A percentile compares a stretch with the other conserved stretches of the same genome.
phyloP scores from a whole-genome alignment of 2,888 invertebrate genomes.

The Mellilla xanthometata region DNA sequence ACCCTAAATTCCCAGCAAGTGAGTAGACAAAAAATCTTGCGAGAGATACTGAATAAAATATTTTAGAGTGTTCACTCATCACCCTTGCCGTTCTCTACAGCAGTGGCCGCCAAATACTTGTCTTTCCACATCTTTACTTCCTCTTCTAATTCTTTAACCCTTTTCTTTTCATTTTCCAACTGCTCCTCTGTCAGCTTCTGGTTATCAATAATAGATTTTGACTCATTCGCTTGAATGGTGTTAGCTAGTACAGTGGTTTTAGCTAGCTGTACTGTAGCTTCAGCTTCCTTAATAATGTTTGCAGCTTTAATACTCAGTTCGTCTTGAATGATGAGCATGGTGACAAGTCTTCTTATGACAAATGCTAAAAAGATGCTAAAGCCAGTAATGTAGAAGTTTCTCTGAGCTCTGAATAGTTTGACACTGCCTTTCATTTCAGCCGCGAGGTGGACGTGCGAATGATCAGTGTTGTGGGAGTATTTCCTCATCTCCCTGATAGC shows the following conservation, averaged over 20 bases:
- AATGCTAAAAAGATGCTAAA: conserved; percentile 88
- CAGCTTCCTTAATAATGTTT: conserved; percentile 86
- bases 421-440: conserved; percentile 86
- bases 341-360: conserved; percentile 85
- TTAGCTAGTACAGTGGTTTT: conserved; percentile 53
- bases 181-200: conserved; percentile 43
- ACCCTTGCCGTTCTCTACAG: conserved; percentile 34
- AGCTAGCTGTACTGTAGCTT: conserved; percentile 80
- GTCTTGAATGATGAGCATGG: conserved; percentile 85
- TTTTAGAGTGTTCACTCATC: conserved; percentile 49
- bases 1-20: too few species aligned
- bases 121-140: conserved; percentile 53
- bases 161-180: conserved; percentile 46
- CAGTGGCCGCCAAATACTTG: conserved; percentile 49
- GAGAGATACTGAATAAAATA: too few species aligned
- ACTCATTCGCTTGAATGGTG: conserved; percentile 40
- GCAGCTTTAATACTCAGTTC: conserved; percentile 83
- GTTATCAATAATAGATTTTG: conserved; percentile 37
- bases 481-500: conserved; percentile 88
- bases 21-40: too few species aligned
- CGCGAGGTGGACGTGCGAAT: conserved; percentile 68
- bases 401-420: conserved; percentile 89
- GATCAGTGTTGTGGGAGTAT: conserved; percentile 79
- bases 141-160: conserved; percentile 44
- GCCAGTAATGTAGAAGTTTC: conserved; percentile 91